Conservation (phyloP, 1,140 invertebrate genomes). For the Marisa cornuarietis region DNA sequence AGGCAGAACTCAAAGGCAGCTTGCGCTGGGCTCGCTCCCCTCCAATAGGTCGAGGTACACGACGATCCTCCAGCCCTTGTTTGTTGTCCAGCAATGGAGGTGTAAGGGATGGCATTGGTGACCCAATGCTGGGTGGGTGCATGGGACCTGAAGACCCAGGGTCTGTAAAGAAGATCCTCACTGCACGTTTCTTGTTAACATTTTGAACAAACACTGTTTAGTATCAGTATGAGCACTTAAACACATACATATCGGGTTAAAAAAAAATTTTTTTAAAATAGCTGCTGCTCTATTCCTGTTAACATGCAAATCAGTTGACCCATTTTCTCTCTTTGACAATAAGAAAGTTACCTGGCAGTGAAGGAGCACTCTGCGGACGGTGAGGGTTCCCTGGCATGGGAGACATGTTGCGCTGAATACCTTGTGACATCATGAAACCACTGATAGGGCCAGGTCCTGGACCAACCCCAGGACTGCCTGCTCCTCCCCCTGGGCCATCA, state of each 20-base stretch:
- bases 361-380: constrained; percentile 54
- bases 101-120: constrained; percentile 43
- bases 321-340: constrained; percentile 38
- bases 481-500: constrained; percentile 16
- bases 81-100: constrained; percentile 41
- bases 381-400: constrained; percentile 42
- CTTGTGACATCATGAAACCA: constrained; percentile 30
- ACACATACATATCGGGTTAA: background rate
- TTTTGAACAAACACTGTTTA: background rate
- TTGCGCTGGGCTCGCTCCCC: constrained; percentile 45
- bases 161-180: constrained; percentile 26
- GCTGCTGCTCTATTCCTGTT: background rate
- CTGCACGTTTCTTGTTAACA: too few relatives aligned
- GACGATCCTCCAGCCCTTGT: constrained; percentile 38
- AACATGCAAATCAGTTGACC: background rate
- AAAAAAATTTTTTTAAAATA: background rate
- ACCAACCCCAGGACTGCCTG: constrained; percentile 16
- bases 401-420: constrained; percentile 44
- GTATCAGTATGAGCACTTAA: too few relatives aligned
- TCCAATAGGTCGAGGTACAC: constrained; percentile 48
- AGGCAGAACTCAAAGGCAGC: constrained; percentile 27
- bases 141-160: constrained; percentile 41
- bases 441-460: constrained; percentile 21
- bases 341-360: constrained; percentile 35
- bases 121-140: constrained; percentile 37